Conservation (phyloP, 2,113 vertebrate genomes). For the Melanocharis versteri region DNA sequence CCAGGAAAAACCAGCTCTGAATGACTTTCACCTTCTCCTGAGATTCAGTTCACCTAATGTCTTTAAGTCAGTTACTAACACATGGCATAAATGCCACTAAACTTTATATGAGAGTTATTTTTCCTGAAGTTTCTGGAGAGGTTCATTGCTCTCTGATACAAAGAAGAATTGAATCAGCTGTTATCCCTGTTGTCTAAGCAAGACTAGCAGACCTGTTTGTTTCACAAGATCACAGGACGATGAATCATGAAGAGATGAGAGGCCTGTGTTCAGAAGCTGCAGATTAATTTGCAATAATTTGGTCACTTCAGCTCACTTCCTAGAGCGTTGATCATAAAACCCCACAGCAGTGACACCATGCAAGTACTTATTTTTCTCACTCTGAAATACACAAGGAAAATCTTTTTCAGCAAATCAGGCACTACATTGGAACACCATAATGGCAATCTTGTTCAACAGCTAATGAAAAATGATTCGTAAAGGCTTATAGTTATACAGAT, state of each 20-base stretch:
- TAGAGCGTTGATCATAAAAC: neutral
- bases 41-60: neutral
- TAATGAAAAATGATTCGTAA: neutral
- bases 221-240: neutral
- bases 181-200: neutral
- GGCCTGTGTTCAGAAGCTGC: neutral
- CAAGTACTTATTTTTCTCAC: neutral
- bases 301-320: neutral
- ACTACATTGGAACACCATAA: neutral
- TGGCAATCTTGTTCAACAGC: neutral
- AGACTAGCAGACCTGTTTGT: neutral
- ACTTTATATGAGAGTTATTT: neutral
- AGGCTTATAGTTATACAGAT: neutral
- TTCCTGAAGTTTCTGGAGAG: neutral
- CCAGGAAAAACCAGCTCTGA: neutral
- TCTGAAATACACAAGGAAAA: neutral
- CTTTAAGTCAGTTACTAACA: neutral
- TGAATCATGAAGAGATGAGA: neutral
- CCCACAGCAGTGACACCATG: neutral
- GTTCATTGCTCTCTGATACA: neutral
- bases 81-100: neutral
- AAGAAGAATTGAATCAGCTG: neutral
- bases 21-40: neutral
- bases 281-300: conserved; percentile 23
- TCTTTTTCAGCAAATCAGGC: neutral